phyloP scores from a whole-genome alignment of 1,140 invertebrate genomes.

The Drosophila novamexicana region DNA sequence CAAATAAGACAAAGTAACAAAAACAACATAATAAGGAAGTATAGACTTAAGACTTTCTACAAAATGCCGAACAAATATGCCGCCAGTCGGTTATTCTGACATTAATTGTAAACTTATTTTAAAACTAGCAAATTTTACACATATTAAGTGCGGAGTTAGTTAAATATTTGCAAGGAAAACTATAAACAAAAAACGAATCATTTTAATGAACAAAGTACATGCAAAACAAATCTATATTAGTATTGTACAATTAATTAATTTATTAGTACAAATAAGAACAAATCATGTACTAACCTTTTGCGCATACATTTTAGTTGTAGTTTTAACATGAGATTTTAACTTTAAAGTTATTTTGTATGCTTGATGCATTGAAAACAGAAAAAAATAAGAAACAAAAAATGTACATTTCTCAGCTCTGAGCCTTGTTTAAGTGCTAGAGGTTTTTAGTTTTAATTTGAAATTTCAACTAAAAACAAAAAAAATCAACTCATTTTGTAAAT shows the following conservation, averaged over 20 bases:
- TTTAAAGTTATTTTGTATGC: constrained; percentile 35
- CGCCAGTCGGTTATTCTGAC: constrained; percentile 64
- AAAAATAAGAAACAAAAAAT: constrained; percentile 12
- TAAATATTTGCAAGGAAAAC: constrained; percentile 65
- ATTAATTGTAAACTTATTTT: constrained; percentile 56
- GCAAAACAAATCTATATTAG: constrained; percentile 30
- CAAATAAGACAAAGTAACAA: constrained; percentile 18
- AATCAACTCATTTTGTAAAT: constrained; percentile 67
- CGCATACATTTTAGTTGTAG: constrained; percentile 22
- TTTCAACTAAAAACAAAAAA: constrained; percentile 39
- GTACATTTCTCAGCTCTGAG: constrained; percentile 18
- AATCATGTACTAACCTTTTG: constrained; percentile 41
- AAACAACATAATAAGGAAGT: constrained; percentile 36
- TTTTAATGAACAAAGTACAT: constrained; percentile 30
- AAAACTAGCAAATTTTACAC: constrained; percentile 77
- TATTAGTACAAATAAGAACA: constrained; percentile 32
- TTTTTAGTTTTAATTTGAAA: constrained; percentile 47
- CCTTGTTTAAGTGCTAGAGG: neutral
- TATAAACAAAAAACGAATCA: constrained; percentile 11
- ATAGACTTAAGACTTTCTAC: constrained; percentile 68
- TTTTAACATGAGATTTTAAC: constrained; percentile 5
- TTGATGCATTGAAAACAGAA: constrained; percentile 2
- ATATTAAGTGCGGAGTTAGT: constrained; percentile 74
- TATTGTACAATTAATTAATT: constrained; percentile 29
- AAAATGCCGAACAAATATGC: constrained; percentile 40